Conservation (phyloP, 2,888 invertebrate genomes). For the Agriopis marginaria region DNA sequence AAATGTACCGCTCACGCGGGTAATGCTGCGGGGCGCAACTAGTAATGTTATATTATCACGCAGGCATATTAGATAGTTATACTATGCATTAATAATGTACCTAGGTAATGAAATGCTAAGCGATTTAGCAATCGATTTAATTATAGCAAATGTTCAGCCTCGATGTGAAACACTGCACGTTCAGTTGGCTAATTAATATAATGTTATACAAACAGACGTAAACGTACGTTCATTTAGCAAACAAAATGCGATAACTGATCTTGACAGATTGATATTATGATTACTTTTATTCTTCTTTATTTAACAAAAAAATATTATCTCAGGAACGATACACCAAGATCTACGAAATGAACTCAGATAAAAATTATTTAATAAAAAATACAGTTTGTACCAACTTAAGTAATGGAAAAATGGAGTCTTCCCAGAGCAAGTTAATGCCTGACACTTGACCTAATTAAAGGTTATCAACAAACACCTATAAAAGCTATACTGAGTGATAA, state of each 20-base stretch:
- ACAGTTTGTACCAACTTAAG: background rate
- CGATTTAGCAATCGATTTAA: slow-evolving; percentile 34
- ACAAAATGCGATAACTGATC: background rate
- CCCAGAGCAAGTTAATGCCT: background rate
- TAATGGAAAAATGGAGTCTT: background rate
- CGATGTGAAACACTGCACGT: slow-evolving; percentile 23
- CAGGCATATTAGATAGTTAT: slow-evolving; percentile 6
- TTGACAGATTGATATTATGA: background rate
- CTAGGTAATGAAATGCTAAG: background rate
- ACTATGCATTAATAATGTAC: slow-evolving; percentile 24
- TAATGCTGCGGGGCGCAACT: no score
- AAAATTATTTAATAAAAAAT: background rate
- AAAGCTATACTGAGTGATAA: slow-evolving; percentile 16
- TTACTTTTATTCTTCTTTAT: no score
- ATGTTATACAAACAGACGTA: background rate
- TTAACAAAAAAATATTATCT: no score
- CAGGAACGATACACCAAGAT: no score
- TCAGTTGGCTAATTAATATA: background rate
- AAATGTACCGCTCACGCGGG: no score
- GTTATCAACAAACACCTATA: slow-evolving; percentile 25
- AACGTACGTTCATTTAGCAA: background rate
- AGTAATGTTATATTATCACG: no score
- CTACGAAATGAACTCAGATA: no score
- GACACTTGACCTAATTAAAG: slow-evolving; percentile 18
- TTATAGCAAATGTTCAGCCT: slow-evolving; percentile 24